Base-by-base conservation (phyloP, 1,140 invertebrate genomes). In the Temnothorax nylanderi region DNA sequence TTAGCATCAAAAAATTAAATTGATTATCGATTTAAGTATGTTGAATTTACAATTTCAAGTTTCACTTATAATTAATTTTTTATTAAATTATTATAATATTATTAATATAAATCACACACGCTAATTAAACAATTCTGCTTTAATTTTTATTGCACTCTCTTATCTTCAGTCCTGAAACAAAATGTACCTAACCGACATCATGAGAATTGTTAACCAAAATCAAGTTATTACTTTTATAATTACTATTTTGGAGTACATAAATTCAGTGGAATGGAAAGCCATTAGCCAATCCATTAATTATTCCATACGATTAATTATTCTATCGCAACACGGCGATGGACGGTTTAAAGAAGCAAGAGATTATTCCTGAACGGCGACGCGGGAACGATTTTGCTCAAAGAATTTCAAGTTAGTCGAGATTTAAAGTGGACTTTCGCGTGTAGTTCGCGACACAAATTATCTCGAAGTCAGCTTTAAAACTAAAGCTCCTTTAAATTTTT, bases 401-500 rank as follows among this genome's bases (percentile, higher is more conserved):
- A 84, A 84, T 84, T 84, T 84, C 80, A 84, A 84, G 80, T 84
- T 84, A 84, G 80, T 84, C 80, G 80, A 75, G 80, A 84, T 84
- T 84, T 84, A 84, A 84, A 84, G 80, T 84, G 80, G 80, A 84
- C 80, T 84, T 84, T 84, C 74, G 75, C 69, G 80, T 84, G 80
- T 84, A 84, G 80, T 84, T 84, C 80, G 80, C 80, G 80, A 84
- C 80, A 74, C 80, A 84, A 84, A 84, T 84, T 84, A 84, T 84
- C 80, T 84, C 80, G 69, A 84, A 84, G 80, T 84, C 80, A 84
- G 80, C 80, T 84, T 84, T 84, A 84, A 84, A 84, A 84, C 80
- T 84, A 84, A 84, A 84, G 80, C 80, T 84, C 54, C 80, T 84
- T 84, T 84, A 84, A 84, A 84, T 84, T 84, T 84, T 84, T 84